Evolutionary conservation across 2,888 invertebrate species (phyloP).

Genomic region (Acrobasis consociella): DNA sequence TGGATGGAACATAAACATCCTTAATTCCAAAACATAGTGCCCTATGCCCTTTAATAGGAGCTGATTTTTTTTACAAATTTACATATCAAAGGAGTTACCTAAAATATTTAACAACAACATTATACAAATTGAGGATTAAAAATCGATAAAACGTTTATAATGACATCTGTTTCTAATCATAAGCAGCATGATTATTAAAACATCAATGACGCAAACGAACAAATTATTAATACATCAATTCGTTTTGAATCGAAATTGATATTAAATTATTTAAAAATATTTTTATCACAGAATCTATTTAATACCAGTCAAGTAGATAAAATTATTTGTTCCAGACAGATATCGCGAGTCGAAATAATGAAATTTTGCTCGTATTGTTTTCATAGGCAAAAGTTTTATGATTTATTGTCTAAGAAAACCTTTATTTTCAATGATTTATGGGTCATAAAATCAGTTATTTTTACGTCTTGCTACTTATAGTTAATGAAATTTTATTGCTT

Average conservation of each 20-base stretch:
- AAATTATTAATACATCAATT: constrained; percentile 5
- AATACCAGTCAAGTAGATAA: neutral
- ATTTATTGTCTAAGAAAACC: too few relatives aligned
- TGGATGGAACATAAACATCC: too few relatives aligned
- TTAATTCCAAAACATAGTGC: too few relatives aligned
- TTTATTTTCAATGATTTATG: too few relatives aligned
- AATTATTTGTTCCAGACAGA: neutral
- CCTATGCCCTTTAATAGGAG: too few relatives aligned
- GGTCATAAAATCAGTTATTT: too few relatives aligned
- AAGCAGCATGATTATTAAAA: neutral
- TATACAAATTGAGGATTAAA: neutral
- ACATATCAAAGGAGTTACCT: neutral
- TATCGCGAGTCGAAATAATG: neutral
- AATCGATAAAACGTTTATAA: constrained; percentile 11
- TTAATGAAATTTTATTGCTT: too few relatives aligned
- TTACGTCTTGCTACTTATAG: too few relatives aligned
- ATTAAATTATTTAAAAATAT: neutral
- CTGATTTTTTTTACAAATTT: neutral
- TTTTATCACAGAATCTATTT: neutral
- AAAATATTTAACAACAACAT: neutral
- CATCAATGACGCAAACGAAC: constrained; percentile 1
- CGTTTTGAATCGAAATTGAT: constrained; percentile 1
- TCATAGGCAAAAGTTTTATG: too few relatives aligned
- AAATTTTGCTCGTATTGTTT: too few relatives aligned
- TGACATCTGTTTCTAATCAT: neutral